Evolutionary conservation across 2,113 vertebrate species (phyloP), one percentile per base, ranked within the genome.

Genomic region (Tinamus guttatus): DNA sequence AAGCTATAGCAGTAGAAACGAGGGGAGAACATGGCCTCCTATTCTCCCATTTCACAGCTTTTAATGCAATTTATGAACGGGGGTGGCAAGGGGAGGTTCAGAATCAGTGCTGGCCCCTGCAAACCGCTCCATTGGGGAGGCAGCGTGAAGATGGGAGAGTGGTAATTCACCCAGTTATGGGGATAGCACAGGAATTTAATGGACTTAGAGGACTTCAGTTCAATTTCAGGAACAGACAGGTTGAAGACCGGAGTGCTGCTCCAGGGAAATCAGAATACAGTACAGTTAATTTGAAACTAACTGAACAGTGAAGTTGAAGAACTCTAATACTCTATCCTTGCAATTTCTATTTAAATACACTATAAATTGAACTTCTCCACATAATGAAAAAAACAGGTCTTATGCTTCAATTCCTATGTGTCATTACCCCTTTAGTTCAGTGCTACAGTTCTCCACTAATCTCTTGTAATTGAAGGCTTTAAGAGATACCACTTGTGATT

Each of bases 341-440:
- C 40, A 81, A 93, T 89, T 89, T 86, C 68, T 89, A 93, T 95
- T 97, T 97, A 95, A 96, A 97, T 95, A 96, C 92, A 96, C 68
- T 73, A 52, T 49, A 96, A 93, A 94, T 28, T 69, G 64, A 83
- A 85, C 83, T 88, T 83, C 75, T 79, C 41, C 43, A 91, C 69
- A 74, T 85, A 71, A 87, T 83, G 88, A 96, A 92, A 80, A 96
- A 97, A 96, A 62, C 47, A 56, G 30, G 64, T 95, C 98, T 98
- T 97, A 95, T 95, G 96, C 96, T 91, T 97, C 88, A 43, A 60
- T 91, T 97, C 96, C 77, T 91, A 22, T 32, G 19, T 89, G 78
- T 71, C 91, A 85, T 95, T 97, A 95, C 79, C 93, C 92, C 84
- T 95, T 95, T 81, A 81, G 88, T 76, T 85, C 69, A 74, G 54